Percentiles rank a stretch among this genome's conserved stretches.
phyloP scores from a whole-genome alignment of 2,888 invertebrate species.

The Anthoptus insignis region DNA sequence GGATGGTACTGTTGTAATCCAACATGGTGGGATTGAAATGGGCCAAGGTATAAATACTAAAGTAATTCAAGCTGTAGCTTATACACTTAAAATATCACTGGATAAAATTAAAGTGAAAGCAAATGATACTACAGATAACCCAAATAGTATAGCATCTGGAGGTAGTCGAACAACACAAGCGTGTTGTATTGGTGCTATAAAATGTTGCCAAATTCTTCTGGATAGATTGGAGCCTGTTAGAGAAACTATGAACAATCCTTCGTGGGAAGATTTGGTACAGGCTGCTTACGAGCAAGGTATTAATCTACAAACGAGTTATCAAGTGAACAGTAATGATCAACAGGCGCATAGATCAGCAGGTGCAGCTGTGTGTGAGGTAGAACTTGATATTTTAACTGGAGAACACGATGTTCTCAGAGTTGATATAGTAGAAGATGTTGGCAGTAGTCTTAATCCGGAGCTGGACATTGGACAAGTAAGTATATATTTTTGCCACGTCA shows the following conservation, averaged over 20 bases:
- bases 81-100: constrained; percentile 88
- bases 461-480: constrained; percentile 89
- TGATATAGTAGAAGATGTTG: constrained; percentile 90
- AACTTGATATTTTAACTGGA: constrained; percentile 92
- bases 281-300: constrained; percentile 72
- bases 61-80: constrained; percentile 90
- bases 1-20: constrained; percentile 89
- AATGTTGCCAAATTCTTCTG: constrained; percentile 76
- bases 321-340: constrained; percentile 61
- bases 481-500: too few species aligned
- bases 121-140: constrained; percentile 79
- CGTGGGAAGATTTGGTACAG: constrained; percentile 83
- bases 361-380: constrained; percentile 88
- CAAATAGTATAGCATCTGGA: constrained; percentile 87
- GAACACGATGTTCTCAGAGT: constrained; percentile 88
- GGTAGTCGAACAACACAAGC: constrained; percentile 89
- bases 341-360: constrained; percentile 79
- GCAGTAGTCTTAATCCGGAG: constrained; percentile 89
- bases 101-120: constrained; percentile 87
- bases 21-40: constrained; percentile 89
- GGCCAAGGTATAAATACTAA: constrained; percentile 94
- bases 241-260: constrained; percentile 71
- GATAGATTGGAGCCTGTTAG: constrained; percentile 65
- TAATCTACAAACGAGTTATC: constrained; percentile 69
- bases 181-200: constrained; percentile 83